Evolutionary conservation across 2,888 invertebrate species (phyloP).

Genomic region (Melolontha melolontha): DNA sequence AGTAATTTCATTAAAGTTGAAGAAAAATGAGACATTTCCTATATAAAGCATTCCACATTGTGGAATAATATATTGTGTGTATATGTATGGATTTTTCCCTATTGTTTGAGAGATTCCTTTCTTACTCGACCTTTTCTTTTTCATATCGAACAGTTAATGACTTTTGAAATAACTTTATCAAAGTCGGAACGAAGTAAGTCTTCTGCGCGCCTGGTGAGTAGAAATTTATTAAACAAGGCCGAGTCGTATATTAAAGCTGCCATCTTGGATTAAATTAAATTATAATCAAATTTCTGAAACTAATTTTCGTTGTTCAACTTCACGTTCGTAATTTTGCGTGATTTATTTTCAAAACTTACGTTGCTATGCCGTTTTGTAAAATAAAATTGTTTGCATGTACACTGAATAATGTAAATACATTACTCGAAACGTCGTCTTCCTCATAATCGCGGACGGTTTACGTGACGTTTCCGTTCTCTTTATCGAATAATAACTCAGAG

Average conservation of each 20-base stretch:
- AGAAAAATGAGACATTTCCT: too few species aligned
- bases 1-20: too few species aligned
- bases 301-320: slow-evolving; percentile 42
- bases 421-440: background rate
- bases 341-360: slow-evolving; percentile 34
- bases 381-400: too few species aligned
- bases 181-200: slow-evolving; percentile 7
- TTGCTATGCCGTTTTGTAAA: background rate
- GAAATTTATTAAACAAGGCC: slow-evolving; percentile 42
- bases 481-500: background rate
- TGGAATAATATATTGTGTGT: too few species aligned
- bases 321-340: slow-evolving; percentile 41
- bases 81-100: too few species aligned
- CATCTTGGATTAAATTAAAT: slow-evolving; percentile 43
- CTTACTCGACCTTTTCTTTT: slow-evolving; percentile 2
- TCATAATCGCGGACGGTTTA: slow-evolving; percentile 2
- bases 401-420: background rate
- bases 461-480: too few species aligned
- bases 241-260: slow-evolving; percentile 43
- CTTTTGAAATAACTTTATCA: slow-evolving; percentile 25
- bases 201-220: slow-evolving; percentile 13
- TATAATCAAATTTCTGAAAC: slow-evolving; percentile 44
- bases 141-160: slow-evolving; percentile 12
- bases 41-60: too few species aligned
- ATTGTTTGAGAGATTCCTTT: too few species aligned